These are phyloP conservation scores for Empidonax alnorum DNA, from an alignment of 2,113 vertebrate genomes.

Conservation along the genomic window DNA sequence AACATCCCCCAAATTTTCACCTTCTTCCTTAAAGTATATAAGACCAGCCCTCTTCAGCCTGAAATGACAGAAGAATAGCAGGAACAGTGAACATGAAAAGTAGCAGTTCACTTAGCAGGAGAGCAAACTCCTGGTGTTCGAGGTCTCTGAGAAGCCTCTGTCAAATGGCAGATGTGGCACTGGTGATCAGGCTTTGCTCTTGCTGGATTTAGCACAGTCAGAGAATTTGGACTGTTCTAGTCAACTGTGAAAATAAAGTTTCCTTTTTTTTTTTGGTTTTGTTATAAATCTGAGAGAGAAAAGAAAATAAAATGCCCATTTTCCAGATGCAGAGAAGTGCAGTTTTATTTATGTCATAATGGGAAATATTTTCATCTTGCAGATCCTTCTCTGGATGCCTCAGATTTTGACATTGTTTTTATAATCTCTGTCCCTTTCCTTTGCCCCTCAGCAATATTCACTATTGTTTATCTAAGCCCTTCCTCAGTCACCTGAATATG, in stretches of 20 bases:
- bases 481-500: not conserved
- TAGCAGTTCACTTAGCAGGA: not conserved
- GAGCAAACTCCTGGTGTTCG: not conserved
- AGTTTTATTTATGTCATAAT: not conserved
- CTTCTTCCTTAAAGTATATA: not conserved
- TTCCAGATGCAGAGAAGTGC: not conserved
- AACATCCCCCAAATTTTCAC: not conserved
- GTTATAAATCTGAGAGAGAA: not conserved
- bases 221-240: not conserved
- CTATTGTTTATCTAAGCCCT: constrained; percentile 1
- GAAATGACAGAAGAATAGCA: not conserved
- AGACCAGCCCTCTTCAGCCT: not conserved
- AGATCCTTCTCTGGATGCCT: not conserved
- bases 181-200: not conserved
- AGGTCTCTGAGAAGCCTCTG: not conserved
- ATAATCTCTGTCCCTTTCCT: not conserved
- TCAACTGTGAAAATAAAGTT: not conserved
- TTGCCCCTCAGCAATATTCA: not conserved
- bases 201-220: not conserved
- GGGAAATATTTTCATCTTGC: not conserved
- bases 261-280: not conserved
- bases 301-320: not conserved
- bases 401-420: not conserved
- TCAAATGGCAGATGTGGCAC: not conserved
- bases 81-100: not conserved